Evolutionary conservation across 2,888 invertebrate species (phyloP), one percentile per base, ranked within the genome.

Genomic region (Parascotia fuliginaria): DNA sequence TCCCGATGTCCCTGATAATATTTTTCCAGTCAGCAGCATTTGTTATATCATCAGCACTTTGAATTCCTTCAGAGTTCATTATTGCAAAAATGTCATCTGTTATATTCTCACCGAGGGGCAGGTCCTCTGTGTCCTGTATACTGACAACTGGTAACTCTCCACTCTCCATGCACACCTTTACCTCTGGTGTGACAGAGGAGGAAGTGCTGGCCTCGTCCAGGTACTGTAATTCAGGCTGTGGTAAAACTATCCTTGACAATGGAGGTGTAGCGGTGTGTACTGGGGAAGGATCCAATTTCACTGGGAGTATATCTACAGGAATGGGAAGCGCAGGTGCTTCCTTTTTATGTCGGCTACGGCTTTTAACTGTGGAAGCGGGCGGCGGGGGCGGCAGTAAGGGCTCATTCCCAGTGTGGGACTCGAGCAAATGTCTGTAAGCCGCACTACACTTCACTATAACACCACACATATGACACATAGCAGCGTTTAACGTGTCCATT

Each of bases 401-500:
- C 55, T 89, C 91, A 16, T 78, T 60, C 47, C 79, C 80, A 2
- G 83, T 79, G 77, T 94, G 94, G 55, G 93, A 91, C 70, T 92
- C 92, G 68, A 94, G 93, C 85, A 96, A 93, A 83, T 97, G 97
- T 77, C 94, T 93, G 73, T 94, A 94, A 42, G 96, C 94, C 40
- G 96, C 96, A 81, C 96, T 95, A 69, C 96, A 96, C 87, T 96
- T 96, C 69, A 96, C 94, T 77, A 95, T 94, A 63, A 95, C 94
- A 62, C 94, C 95, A 83, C 97, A 97, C 81, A 95, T 93, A 83
- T 95, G 95, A 85, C 97, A 97, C 67, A 96, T 94, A 53, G 96
- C 96, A 55, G 96, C 94, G 79, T 95, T 95, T 70, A 96, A 94
- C 56, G 94, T 93, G 85, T 96, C 96, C 84, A 94, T 94, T 73